A percentile compares a stretch with the other conserved stretches of the same genome.
These are phyloP conservation scores for Drosophila formosana DNA, from an alignment of 2,888 invertebrate species.

Conservation along the genomic window DNA sequence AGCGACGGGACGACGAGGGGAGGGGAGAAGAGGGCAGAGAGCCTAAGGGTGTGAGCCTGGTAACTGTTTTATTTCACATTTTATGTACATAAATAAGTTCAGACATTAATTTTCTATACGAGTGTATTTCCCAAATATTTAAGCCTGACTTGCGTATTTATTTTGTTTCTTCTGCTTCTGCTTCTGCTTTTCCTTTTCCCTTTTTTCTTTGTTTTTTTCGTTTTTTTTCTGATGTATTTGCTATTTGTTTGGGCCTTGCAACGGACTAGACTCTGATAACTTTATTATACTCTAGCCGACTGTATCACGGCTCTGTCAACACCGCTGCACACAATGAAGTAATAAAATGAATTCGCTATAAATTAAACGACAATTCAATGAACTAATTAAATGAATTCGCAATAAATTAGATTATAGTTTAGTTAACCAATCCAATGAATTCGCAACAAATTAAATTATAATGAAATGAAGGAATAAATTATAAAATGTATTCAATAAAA, in stretches of 20 bases:
- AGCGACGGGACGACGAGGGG: background rate
- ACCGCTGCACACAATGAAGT: background rate
- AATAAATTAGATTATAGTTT: no score
- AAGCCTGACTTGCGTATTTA: slow-evolving; percentile 17
- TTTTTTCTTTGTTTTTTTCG: background rate
- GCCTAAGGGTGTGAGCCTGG: slow-evolving; percentile 31
- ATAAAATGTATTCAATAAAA: no score
- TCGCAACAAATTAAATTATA: no score
- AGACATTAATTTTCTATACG: slow-evolving; percentile 59
- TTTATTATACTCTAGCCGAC: background rate
- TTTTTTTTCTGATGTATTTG: background rate
- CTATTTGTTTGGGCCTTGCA: background rate
- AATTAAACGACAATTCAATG: no score
- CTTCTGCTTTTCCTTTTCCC: slow-evolving; percentile 3
- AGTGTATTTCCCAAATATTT: slow-evolving; percentile 49
- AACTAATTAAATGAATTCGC: no score
- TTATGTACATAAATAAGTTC: slow-evolving; percentile 49
- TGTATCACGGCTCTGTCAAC: background rate
- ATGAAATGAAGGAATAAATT: no score
- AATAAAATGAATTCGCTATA: no score
- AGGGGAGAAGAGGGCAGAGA: no score
- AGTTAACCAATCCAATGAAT: no score
- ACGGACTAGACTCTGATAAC: background rate
- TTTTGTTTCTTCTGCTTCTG: background rate
- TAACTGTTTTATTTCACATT: slow-evolving; percentile 60